Conservation (phyloP, 2,888 invertebrate species). For the Pinctada fucata region DNA sequence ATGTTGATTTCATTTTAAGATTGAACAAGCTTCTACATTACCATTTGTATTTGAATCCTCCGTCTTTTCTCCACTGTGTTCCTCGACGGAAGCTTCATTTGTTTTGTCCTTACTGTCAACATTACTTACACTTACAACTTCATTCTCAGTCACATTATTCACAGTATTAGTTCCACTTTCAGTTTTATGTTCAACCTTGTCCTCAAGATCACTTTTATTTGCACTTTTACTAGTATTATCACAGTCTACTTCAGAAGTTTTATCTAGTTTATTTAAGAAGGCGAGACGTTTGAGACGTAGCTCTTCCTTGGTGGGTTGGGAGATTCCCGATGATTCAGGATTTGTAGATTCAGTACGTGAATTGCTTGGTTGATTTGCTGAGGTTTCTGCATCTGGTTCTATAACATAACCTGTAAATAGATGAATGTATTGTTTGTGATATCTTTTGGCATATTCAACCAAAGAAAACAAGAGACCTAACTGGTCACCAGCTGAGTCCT, state of each 20-base stretch:
- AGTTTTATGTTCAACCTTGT: background rate
- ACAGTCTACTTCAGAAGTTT: background rate
- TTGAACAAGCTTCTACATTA: too few species aligned
- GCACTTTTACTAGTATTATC: background rate
- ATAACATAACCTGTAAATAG: conserved; percentile 35
- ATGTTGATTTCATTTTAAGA: too few species aligned
- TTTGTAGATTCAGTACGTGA: background rate
- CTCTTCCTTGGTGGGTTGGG: conserved; percentile 53
- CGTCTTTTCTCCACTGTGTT: too few species aligned
- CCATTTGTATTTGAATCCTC: too few species aligned
- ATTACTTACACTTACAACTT: too few species aligned
- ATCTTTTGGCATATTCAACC: too few species aligned
- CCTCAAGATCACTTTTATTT: conserved; percentile 4
- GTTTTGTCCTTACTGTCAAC: too few species aligned
- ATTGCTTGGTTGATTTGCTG: conserved; percentile 9
- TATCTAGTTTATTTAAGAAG: conserved; percentile 51
- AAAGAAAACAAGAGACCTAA: background rate
- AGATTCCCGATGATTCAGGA: conserved; percentile 2
- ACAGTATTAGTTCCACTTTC: too few species aligned
- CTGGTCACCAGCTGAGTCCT: background rate
- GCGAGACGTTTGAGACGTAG: conserved; percentile 64
- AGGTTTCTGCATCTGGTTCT: conserved; percentile 29
- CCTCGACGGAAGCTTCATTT: too few species aligned
- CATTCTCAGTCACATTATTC: too few species aligned
- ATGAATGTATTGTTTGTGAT: too few species aligned